Evolutionary conservation across 2,888 invertebrate genomes (phyloP).

Genomic region (Flexamia atlantica): DNA sequence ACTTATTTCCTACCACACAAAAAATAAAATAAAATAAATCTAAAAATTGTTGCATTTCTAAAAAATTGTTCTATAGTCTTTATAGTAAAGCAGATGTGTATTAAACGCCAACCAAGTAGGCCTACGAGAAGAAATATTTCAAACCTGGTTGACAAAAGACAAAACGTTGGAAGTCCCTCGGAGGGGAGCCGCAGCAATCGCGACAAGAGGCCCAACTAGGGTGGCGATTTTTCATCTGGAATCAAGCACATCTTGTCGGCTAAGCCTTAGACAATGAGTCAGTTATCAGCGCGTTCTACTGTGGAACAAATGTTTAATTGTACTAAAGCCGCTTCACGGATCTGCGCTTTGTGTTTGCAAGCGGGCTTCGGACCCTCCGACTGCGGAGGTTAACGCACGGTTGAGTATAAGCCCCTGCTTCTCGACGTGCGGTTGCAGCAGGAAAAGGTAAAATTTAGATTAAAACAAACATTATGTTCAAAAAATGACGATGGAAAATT

Average conservation of each 20-base stretch:
- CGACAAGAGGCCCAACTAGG: conserved; percentile 54
- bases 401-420: no score
- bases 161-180: background rate
- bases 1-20: no score
- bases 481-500: no score
- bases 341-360: background rate
- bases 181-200: background rate
- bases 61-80: no score
- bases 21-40: no score
- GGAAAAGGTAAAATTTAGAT: no score
- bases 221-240: conserved; percentile 58
- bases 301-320: conserved; percentile 32
- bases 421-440: no score
- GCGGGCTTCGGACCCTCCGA: background rate
- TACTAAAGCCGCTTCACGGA: background rate
- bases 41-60: no score
- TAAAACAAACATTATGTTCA: no score
- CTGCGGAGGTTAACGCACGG: no score
- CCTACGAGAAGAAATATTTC: background rate
- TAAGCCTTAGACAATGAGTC: conserved; percentile 58
- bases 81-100: no score
- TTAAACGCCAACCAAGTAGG: no score
- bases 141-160: background rate
- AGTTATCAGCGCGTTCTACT: conserved; percentile 29
- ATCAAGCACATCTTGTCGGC: conserved; percentile 50